Evolutionary conservation across 2,888 invertebrate genomes (phyloP).

Genomic region (Synergus japonicus): DNA sequence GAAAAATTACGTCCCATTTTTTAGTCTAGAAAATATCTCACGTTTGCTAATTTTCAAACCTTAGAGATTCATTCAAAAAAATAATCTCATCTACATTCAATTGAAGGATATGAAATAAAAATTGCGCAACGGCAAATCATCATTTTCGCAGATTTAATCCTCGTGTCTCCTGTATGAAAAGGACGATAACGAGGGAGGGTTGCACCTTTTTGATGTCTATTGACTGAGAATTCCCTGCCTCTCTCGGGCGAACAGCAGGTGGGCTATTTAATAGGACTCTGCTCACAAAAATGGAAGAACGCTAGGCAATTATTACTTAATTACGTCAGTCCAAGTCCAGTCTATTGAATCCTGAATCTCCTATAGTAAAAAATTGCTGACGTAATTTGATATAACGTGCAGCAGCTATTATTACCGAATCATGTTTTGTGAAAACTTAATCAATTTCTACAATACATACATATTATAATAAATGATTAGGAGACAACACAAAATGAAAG

Average conservation of each 20-base stretch:
- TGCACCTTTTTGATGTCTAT: not conserved
- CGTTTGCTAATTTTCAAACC: not conserved
- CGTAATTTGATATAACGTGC: not conserved
- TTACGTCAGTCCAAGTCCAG: not conserved
- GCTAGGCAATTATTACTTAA: constrained; percentile 15
- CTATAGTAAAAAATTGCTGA: not conserved
- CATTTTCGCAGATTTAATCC: constrained; percentile 3
- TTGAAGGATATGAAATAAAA: not conserved
- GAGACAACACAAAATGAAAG: not conserved
- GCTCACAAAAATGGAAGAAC: not conserved
- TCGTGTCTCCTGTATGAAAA: not conserved
- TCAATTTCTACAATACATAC: not conserved
- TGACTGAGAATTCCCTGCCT: not conserved
- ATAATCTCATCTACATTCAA: not conserved
- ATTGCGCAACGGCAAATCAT: not conserved
- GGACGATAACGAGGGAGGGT: constrained; percentile 15
- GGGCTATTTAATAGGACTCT: not conserved
- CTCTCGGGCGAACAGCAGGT: constrained; percentile 5
- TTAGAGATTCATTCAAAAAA: not conserved
- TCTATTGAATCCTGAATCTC: constrained; percentile 6
- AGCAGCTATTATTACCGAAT: not conserved
- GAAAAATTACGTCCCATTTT: constrained; percentile 60
- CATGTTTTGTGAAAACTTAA: not conserved
- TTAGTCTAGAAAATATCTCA: constrained; percentile 19
- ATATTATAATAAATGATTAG: not conserved